phyloP scores from a whole-genome alignment of 2,797 vertebrate genomes.

The Leucoraja ocellata region DNA sequence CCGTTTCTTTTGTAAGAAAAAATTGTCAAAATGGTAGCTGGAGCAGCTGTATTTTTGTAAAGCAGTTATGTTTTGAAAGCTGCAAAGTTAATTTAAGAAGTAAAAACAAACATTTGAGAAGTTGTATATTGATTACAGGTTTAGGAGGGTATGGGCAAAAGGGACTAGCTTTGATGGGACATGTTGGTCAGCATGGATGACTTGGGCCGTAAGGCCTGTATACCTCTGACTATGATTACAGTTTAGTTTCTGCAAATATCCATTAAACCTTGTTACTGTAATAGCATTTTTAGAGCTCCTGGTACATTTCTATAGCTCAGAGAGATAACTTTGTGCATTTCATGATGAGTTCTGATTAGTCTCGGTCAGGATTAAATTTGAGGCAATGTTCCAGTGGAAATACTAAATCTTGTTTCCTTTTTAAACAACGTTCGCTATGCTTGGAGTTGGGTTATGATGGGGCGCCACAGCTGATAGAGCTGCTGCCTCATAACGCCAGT shows the following conservation, averaged over 20 bases:
- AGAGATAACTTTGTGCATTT: too few relatives aligned
- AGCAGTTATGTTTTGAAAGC: background rate
- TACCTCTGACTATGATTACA: too few relatives aligned
- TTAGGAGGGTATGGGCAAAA: too few relatives aligned
- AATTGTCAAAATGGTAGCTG: background rate
- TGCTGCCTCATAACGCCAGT: too few relatives aligned
- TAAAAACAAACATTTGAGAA: too few relatives aligned
- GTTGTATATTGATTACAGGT: slow-evolving; percentile 1
- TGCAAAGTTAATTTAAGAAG: background rate
- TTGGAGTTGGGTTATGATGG: background rate
- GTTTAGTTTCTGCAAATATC: background rate
- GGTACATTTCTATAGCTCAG: background rate
- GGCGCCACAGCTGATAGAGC: too few relatives aligned
- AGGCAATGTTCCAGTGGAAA: background rate
- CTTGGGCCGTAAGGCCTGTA: too few relatives aligned
- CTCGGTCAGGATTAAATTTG: background rate
- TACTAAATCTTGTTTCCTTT: background rate
- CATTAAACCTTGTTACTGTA: background rate
- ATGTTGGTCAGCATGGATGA: too few relatives aligned
- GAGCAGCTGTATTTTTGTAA: background rate
- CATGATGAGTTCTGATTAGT: background rate
- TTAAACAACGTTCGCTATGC: background rate
- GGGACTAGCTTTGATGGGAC: too few relatives aligned
- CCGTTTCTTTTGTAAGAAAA: background rate
- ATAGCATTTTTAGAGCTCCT: background rate